phyloP scores from a whole-genome alignment of 2,888 invertebrate genomes.

The Amphipyra berbera region DNA sequence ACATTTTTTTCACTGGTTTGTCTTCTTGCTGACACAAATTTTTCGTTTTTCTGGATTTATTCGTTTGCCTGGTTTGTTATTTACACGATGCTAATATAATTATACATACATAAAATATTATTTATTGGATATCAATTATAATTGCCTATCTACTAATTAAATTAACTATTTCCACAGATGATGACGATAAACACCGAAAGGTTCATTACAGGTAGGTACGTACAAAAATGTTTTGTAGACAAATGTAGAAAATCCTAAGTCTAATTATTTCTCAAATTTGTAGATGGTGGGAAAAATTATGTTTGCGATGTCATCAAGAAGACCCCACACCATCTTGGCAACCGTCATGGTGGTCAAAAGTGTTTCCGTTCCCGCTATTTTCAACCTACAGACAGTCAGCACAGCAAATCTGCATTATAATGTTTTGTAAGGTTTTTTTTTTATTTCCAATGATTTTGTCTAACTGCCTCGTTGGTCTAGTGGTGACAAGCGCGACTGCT shows the following conservation, averaged over 20 bases:
- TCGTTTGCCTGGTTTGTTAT: slow-evolving; percentile 9
- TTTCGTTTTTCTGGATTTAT: slow-evolving; percentile 13
- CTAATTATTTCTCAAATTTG: slow-evolving; percentile 1
- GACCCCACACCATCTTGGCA: slow-evolving; percentile 91
- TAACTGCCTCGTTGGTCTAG: too few relatives aligned
- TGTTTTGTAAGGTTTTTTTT: slow-evolving; percentile 76
- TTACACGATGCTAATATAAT: slow-evolving; percentile 22
- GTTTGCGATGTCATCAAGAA: slow-evolving; percentile 91
- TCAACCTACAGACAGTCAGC: slow-evolving; percentile 91
- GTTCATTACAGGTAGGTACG: slow-evolving; percentile 35
- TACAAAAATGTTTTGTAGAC: not conserved
- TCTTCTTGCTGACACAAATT: slow-evolving; percentile 23
- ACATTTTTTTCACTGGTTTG: slow-evolving; percentile 9
- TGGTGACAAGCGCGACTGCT: too few relatives aligned
- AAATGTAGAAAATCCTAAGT: not conserved
- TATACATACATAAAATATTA: not conserved
- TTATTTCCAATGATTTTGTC: not conserved
- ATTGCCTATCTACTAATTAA: not conserved
- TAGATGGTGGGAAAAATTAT: slow-evolving; percentile 92
- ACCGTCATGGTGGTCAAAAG: slow-evolving; percentile 91
- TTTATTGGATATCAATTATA: not conserved
- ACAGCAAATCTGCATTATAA: slow-evolving; percentile 78
- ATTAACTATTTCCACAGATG: slow-evolving; percentile 53
- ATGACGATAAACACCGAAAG: slow-evolving; percentile 28
- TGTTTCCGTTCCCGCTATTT: slow-evolving; percentile 93